Evolutionary conservation across 2,797 vertebrate species (phyloP), one percentile per base, ranked within the genome.

Genomic region (Centropyge bicolor): DNA sequence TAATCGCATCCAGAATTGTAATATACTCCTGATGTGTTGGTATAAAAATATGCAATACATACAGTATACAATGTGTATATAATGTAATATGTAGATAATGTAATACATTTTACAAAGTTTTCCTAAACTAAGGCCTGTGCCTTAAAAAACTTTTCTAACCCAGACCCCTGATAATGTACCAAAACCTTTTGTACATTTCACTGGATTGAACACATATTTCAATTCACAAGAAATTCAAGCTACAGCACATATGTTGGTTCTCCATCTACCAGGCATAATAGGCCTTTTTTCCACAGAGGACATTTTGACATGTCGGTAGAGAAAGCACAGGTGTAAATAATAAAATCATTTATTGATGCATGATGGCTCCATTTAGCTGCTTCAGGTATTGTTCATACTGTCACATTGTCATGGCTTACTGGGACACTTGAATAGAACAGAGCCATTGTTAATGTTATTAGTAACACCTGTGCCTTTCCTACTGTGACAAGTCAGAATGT

Each of bases 391-490:
- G 27, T 31, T 31, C 27, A 31, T 31, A 10, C 73, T 61, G 75
- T 65, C 60, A 67, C 40, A 8, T 61, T 72, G 67, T 63, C 60
- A 46, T 3, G 22, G 31, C 22, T 69, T 36, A 54, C 8, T 61
- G 71, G 35, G 67, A 78, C 74, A 22, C 43, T 63, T 65, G 17
- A 76, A 66, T 52, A 49, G 27, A 40, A 49, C 46, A 43, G 55
- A 31, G 22, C 22, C n/a, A 52, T 52, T 31, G 36, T 70, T 51
- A n/a, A 48, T 41, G 36, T 62, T 72, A 64, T 55, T 62, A 70
- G 54, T 65, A 43, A 62, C 45, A 62, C 36, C 46, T 60, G 1
- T 55, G 45, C 41, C 61, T 68, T 55, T 49, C 51, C n/a, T 13
- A 60, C 27, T 31, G n/a, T 36, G 19, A 46, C 24, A 52, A 62